Base-by-base conservation (phyloP, 2,888 invertebrate genomes). In the Eulithis testata region DNA sequence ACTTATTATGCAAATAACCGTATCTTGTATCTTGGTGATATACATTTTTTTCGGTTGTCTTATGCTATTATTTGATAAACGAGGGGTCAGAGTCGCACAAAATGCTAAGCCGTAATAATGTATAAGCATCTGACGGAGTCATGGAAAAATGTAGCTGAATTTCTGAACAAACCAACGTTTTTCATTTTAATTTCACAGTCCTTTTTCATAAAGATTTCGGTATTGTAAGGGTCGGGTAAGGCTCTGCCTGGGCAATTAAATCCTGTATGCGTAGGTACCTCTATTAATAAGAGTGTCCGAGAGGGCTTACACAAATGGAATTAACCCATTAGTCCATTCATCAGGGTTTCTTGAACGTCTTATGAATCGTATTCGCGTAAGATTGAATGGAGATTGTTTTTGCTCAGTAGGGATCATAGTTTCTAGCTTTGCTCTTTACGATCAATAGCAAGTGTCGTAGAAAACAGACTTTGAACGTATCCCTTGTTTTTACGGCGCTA, bases 261-360 rank as follows among this genome's bases (percentile, higher is more conserved):
- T 52, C 37, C 12, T 57, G 47, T 57, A 37, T 60, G 54, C 45
- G 27, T 37, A 40, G 40, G 51, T 55, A 60, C 65, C 61, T 67
- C 56, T 62, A 55, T 65, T 61, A 60, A 65, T 58, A 65, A 45
- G 52, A 53, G 52, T 45, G 57, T 50, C 58, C 52, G 11, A 59
- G 59, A 60, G 54, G 59, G 56, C 27, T 51, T 61, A 55, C n/a
- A 53, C 49, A 65, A 65, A 65, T 65, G 62, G 56, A 65, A 62
- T 62, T 49, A 52, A 65, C 57, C 60, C 54, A 63, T 67, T 67
- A 60, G 45, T 45, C 54, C 40, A 67, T 67, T 57, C 54, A 64
- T 64, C 54, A 67, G 14, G 45, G 59, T 37, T 60, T 66, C 52
- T 60, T 56, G 51, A 51, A 55, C 44, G 54, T 55, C 51, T 55